Evolutionary conservation across 2,113 vertebrate genomes (phyloP).

Genomic region (Oryzias curvinotus): DNA sequence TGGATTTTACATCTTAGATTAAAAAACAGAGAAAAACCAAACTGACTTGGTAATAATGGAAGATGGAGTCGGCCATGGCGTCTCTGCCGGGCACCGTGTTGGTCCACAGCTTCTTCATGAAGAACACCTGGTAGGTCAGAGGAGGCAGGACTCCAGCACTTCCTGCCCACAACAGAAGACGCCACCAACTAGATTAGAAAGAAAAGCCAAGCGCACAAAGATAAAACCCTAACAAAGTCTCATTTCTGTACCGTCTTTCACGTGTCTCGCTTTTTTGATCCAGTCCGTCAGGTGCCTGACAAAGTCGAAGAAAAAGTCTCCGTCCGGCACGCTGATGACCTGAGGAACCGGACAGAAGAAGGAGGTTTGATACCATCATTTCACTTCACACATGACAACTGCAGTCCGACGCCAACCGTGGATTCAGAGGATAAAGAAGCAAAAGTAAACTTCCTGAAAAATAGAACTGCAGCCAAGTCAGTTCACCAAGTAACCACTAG

Average conservation of each 20-base stretch:
- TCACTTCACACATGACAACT: too few species aligned
- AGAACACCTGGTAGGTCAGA: conserved; percentile 98
- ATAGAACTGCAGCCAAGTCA: too few species aligned
- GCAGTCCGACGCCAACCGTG: too few species aligned
- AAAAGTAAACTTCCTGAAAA: too few species aligned
- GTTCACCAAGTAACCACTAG: too few species aligned
- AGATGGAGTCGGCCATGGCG: conserved; percentile 95
- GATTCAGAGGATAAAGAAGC: too few species aligned
- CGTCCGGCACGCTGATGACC: conserved; percentile 98
- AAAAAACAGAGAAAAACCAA: background rate
- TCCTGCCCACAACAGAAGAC: background rate
- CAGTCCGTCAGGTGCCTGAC: conserved; percentile 97
- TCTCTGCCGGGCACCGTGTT: conserved; percentile 92
- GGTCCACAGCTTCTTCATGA: conserved; percentile 99
- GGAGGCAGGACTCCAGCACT: conserved; percentile 88
- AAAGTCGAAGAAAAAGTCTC: conserved; percentile 99
- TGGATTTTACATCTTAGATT: background rate
- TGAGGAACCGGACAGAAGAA: conserved; percentile 46
- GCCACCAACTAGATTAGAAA: background rate
- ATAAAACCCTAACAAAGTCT: rapidly evolving
- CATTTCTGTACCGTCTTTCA: conserved; percentile 86
- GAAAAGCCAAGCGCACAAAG: too few species aligned
- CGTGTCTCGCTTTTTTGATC: conserved; percentile 95
- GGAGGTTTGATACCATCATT: background rate
- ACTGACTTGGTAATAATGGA: conserved; percentile 95